phyloP scores from a whole-genome alignment of 2,113 vertebrate species.

The Oryctolagus cuniculus region DNA sequence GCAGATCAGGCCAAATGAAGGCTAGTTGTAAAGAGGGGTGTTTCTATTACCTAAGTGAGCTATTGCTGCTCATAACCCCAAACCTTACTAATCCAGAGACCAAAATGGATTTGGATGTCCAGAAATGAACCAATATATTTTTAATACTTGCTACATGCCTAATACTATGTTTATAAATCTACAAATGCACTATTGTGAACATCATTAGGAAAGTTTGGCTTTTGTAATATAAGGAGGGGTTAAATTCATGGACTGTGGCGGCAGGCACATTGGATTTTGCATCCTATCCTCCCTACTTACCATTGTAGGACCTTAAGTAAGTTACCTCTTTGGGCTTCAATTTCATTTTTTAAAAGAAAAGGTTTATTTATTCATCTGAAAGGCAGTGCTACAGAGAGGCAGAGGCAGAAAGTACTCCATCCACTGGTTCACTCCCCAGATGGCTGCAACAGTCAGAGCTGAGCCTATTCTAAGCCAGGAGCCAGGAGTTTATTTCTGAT shows the following conservation, averaged over 20 bases:
- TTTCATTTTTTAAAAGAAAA: no score
- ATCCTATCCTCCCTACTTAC: not conserved
- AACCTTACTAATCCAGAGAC: not conserved
- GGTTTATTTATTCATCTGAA: no score
- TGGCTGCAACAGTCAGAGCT: no score
- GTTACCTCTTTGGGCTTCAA: no score
- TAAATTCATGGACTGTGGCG: not conserved
- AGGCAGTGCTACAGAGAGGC: no score
- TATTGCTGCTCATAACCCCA: not conserved
- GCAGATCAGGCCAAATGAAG: not conserved
- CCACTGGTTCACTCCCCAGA: no score
- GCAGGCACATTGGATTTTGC: not conserved
- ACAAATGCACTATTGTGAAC: not conserved
- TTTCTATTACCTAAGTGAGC: not conserved
- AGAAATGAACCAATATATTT: not conserved
- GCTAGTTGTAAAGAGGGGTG: not conserved
- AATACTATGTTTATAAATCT: not conserved
- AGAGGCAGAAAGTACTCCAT: no score
- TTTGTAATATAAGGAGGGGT: not conserved
- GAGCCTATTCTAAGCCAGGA: no score
- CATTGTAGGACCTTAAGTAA: no score
- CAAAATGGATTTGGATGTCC: not conserved
- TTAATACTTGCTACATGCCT: not conserved
- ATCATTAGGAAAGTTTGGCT: not conserved
- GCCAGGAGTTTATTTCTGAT: no score